phyloP scores from a whole-genome alignment of 53 echinoderm and acorn worm species.

The Antedon mediterranea region DNA sequence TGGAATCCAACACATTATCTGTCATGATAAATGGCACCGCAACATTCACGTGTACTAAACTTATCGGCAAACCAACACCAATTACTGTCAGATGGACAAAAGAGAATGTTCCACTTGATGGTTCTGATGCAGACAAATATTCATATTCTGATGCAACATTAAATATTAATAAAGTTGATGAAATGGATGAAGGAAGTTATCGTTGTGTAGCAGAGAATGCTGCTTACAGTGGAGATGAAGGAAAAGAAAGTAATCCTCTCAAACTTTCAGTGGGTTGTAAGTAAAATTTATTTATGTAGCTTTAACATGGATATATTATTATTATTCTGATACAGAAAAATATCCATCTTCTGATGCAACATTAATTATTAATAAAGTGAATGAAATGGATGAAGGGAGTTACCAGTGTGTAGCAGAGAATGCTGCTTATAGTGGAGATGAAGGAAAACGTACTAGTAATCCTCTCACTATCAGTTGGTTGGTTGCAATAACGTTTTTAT shows the following conservation, averaged over 20 bases:
- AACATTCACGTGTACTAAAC: background rate
- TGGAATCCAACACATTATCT: too few species aligned
- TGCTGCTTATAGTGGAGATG: background rate
- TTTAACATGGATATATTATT: too few species aligned
- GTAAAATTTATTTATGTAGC: too few species aligned
- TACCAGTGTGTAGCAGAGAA: background rate
- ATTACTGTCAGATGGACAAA: background rate
- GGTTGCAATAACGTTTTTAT: background rate
- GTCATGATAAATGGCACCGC: too few species aligned
- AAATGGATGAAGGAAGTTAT: too few species aligned
- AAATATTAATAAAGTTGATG: too few species aligned
- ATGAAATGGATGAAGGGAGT: background rate
- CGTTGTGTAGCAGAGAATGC: too few species aligned
- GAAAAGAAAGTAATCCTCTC: too few species aligned
- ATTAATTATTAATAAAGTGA: background rate
- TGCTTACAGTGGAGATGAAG: too few species aligned
- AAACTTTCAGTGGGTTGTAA: too few species aligned
- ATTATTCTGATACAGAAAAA: too few species aligned
- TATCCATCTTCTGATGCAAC: background rate
- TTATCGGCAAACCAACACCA: background rate
- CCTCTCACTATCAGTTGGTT: background rate
- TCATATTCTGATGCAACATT: too few species aligned
- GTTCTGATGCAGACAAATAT: background rate
- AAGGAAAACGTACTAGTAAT: background rate
- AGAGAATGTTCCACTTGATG: background rate